Evolutionary conservation across 2,797 vertebrate species (phyloP).

Genomic region (Gorsachius magnificus): DNA sequence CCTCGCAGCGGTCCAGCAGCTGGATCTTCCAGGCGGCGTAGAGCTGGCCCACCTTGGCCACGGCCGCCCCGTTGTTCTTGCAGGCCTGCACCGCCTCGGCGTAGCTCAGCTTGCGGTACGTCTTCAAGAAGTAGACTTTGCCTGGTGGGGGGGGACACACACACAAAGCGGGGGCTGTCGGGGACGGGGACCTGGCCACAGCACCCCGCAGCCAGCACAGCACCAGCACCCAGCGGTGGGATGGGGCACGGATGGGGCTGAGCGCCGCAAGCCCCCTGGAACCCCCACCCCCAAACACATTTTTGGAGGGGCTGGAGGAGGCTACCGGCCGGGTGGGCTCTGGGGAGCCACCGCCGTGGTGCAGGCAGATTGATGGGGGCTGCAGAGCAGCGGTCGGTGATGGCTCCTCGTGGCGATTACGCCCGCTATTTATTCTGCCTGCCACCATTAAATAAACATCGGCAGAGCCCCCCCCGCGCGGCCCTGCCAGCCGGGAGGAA

Average conservation of each 20-base stretch:
- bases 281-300: fast-evolving
- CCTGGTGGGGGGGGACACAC: conserved; percentile 68
- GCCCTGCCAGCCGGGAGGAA: neutral
- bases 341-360: neutral
- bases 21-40: conserved; percentile 95
- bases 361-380: neutral
- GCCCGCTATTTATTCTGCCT: neutral
- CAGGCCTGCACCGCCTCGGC: conserved; percentile 86
- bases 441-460: conserved; percentile 31
- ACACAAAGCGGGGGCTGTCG: fast-evolving
- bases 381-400: neutral
- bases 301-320: neutral
- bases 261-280: neutral
- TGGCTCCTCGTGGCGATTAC: neutral
- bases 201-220: neutral
- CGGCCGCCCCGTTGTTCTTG: conserved; percentile 78
- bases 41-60: conserved; percentile 93
- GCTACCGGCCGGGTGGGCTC: neutral
- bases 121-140: conserved; percentile 93
- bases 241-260: neutral
- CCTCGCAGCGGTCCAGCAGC: conserved; percentile 92
- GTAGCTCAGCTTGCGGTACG: conserved; percentile 91
- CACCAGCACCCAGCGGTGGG: neutral
- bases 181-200: neutral
- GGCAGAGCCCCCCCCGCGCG: neutral